phyloP scores from a whole-genome alignment of 2,113 vertebrate genomes.

The Cebus imitator region DNA sequence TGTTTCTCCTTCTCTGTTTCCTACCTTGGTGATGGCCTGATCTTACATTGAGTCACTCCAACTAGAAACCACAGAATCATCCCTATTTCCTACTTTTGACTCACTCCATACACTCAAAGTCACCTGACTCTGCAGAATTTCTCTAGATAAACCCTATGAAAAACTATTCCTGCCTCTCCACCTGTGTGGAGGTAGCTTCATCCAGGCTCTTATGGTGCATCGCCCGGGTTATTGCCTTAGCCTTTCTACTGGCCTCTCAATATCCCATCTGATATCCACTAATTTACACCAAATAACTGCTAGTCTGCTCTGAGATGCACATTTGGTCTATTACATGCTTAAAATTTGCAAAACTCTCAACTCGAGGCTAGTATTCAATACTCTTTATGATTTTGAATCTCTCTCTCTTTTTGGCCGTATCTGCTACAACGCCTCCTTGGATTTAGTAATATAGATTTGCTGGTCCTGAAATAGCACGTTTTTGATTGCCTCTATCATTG shows the following conservation, averaged over 20 bases:
- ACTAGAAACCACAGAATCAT: neutral
- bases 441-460: neutral
- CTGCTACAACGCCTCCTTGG: neutral
- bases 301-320: neutral
- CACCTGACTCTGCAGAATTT: neutral
- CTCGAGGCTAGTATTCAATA: neutral
- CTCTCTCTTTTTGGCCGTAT: neutral
- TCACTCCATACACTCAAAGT: neutral
- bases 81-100: neutral
- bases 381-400: neutral
- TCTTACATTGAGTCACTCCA: neutral
- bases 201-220: rapidly evolving
- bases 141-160: neutral
- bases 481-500: neutral
- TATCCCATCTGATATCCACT: neutral
- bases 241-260: neutral
- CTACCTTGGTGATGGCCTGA: neutral
- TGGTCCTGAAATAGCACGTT: neutral
- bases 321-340: neutral
- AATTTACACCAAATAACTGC: neutral
- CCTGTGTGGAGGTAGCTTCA: neutral
- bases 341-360: neutral
- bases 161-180: too few species aligned
- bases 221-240: too few species aligned
- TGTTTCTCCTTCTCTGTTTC: neutral